phyloP scores from a whole-genome alignment of 1,140 invertebrate genomes.

The Manduca sexta region DNA sequence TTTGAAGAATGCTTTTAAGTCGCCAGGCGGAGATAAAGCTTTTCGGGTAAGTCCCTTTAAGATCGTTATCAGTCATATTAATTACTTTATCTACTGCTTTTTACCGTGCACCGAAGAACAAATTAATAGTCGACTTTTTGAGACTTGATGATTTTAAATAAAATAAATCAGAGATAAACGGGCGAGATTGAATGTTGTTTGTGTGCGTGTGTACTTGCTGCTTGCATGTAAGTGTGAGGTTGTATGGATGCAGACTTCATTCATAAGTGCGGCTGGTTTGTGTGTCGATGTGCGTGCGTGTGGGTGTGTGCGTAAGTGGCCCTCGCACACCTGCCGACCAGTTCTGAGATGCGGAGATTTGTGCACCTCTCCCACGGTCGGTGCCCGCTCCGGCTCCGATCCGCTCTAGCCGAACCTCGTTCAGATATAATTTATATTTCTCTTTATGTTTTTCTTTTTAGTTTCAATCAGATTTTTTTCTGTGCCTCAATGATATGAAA shows the following conservation, averaged over 20 bases:
- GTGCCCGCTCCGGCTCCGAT: slow-evolving; percentile 50
- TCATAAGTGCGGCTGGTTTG: slow-evolving; percentile 60
- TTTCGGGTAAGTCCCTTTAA: slow-evolving; percentile 21
- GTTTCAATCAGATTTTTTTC: slow-evolving; percentile 12
- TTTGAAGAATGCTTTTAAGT: not conserved
- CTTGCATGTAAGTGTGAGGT: slow-evolving; percentile 15
- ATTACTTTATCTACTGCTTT: slow-evolving; percentile 62
- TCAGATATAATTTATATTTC: slow-evolving; percentile 66
- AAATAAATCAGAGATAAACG: slow-evolving; percentile 70
- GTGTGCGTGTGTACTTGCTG: slow-evolving; percentile 18
- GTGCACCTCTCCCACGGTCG: slow-evolving; percentile 68
- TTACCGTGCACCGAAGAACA: slow-evolving; percentile 48
- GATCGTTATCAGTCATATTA: slow-evolving; percentile 57
- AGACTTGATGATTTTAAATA: slow-evolving; percentile 52
- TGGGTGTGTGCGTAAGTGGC: slow-evolving; percentile 24
- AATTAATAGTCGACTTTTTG: slow-evolving; percentile 65
- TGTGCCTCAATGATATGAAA: not conserved
- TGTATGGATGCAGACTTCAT: slow-evolving; percentile 50
- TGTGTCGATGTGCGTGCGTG: slow-evolving; percentile 17
- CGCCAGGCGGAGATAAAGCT: not conserved
- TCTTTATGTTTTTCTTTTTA: slow-evolving; percentile 21
- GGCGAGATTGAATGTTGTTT: slow-evolving; percentile 41
- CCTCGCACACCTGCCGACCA: slow-evolving; percentile 68
- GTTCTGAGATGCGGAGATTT: slow-evolving; percentile 73
- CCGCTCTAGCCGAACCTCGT: slow-evolving; percentile 50